These are phyloP conservation scores for Tetranychus cinnabarinus DNA, from an alignment of 1,140 invertebrate genomes.

Conservation along the genomic window DNA sequence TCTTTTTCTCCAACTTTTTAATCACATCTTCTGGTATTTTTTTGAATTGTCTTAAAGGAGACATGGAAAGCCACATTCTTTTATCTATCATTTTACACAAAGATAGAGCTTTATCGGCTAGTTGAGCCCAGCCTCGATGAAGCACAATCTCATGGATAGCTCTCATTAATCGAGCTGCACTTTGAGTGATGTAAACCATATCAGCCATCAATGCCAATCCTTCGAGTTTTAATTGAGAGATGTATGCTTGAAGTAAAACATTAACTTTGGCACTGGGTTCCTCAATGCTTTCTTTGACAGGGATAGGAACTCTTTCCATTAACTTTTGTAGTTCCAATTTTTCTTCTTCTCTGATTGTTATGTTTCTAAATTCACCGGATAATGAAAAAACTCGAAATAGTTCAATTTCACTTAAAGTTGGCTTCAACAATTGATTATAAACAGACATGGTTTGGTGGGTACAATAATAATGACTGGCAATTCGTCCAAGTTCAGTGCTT, in stretches of 20 bases:
- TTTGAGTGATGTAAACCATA: conserved; percentile 98
- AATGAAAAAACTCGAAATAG: conserved; percentile 94
- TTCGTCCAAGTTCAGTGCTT: conserved; percentile 74
- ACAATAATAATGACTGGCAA: conserved; percentile 94
- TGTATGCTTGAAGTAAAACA: conserved; percentile 87
- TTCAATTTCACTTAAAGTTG: conserved; percentile 90
- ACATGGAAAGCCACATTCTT: conserved; percentile 92
- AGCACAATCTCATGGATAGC: conserved; percentile 92
- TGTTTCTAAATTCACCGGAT: conserved; percentile 78
- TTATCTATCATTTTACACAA: conserved; percentile 98
- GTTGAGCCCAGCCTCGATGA: conserved; percentile 79
- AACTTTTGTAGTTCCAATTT: conserved; percentile 90
- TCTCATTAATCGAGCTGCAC: conserved; percentile 73
- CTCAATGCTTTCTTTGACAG: conserved; percentile 96
- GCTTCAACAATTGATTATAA: conserved; percentile 89
- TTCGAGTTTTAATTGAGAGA: conserved; percentile 91
- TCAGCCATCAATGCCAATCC: conserved; percentile 96
- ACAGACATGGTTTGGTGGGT: conserved; percentile 88
- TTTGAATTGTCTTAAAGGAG: conserved; percentile 83
- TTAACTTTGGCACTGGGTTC: conserved; percentile 94
- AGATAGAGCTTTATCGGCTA: conserved; percentile 82
- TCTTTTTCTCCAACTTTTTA: conserved; percentile 95
- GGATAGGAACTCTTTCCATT: conserved; percentile 91
- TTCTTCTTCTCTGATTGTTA: conserved; percentile 89
- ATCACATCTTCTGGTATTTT: conserved; percentile 96